These are phyloP conservation scores for Euthynnus affinis DNA, from an alignment of 2,797 vertebrate genomes.

Conservation along the genomic window DNA sequence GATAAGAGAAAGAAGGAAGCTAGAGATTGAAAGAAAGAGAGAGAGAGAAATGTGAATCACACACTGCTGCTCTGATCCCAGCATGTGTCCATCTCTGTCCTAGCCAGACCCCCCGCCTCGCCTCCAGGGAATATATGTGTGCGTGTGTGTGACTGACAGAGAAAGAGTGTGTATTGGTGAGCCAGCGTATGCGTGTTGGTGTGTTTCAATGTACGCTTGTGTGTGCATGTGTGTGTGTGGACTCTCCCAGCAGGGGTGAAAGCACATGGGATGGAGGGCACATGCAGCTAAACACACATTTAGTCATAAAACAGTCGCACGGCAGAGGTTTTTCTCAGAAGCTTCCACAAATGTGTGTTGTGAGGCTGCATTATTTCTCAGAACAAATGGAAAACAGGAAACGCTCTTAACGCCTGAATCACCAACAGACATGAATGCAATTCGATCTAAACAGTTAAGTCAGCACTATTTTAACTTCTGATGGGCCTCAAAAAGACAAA, in stretches of 20 bases:
- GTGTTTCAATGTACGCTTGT: slow-evolving; percentile 42
- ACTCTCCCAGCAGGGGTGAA: slow-evolving; percentile 68
- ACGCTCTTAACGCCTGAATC: slow-evolving; percentile 17
- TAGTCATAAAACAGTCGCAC: slow-evolving; percentile 60
- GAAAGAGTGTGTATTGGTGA: slow-evolving; percentile 52
- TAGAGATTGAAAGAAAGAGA: slow-evolving; percentile 53
- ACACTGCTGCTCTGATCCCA: slow-evolving; percentile 76
- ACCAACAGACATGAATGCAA: slow-evolving; percentile 14
- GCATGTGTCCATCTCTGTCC: slow-evolving; percentile 77
- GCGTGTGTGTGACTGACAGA: slow-evolving; percentile 49
- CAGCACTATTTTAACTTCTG: not conserved
- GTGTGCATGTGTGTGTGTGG: slow-evolving; percentile 50
- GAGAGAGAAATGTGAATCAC: slow-evolving; percentile 69
- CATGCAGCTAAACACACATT: slow-evolving; percentile 71
- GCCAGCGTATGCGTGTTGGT: slow-evolving; percentile 36
- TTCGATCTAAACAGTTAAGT: slow-evolving; percentile 24
- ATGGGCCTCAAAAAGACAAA: not conserved
- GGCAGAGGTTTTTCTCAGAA: slow-evolving; percentile 72
- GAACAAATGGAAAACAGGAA: slow-evolving; percentile 54
- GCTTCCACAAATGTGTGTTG: slow-evolving; percentile 45
- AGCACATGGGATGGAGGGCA: slow-evolving; percentile 74
- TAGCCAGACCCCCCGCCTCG: slow-evolving; percentile 71
- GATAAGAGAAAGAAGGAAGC: slow-evolving; percentile 61
- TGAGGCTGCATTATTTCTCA: slow-evolving; percentile 40
- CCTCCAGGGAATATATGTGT: slow-evolving; percentile 62